Conservation (phyloP, 2,888 invertebrate species). For the Exocentrus adspersus region DNA sequence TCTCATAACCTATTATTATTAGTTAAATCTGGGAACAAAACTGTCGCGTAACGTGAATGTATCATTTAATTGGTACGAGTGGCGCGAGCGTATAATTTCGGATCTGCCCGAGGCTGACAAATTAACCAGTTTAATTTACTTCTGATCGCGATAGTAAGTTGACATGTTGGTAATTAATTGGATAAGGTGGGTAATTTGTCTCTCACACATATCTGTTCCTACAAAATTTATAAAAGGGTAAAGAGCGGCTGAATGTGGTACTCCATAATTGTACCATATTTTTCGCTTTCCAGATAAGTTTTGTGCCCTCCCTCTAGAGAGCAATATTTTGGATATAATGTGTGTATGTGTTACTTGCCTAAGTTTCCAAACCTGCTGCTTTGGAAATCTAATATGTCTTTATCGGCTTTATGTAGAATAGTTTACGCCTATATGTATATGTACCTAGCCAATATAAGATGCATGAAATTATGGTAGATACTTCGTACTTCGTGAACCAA, state of each 20-base stretch:
- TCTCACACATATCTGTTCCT: conserved; percentile 30
- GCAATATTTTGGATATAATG: not conserved
- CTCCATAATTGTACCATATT: not conserved
- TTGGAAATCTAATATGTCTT: too few species aligned
- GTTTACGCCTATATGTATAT: too few species aligned
- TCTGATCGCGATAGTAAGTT: conserved; percentile 57
- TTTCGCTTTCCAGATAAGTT: not conserved
- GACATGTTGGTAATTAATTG: conserved; percentile 52
- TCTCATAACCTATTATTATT: conserved; percentile 38
- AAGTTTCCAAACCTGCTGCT: too few species aligned
- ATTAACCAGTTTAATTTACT: conserved; percentile 58
- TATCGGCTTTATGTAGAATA: too few species aligned
- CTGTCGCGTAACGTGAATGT: conserved; percentile 45
- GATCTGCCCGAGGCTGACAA: conserved; percentile 55
- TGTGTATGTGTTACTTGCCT: too few species aligned
- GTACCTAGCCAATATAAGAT: too few species aligned
- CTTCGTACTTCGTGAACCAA: too few species aligned
- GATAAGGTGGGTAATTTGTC: conserved; percentile 49
- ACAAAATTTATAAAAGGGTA: conserved; percentile 16
- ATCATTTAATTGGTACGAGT: conserved; percentile 50
- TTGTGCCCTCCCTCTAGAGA: not conserved
- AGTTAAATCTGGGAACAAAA: conserved; percentile 40
- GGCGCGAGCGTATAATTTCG: conserved; percentile 46
- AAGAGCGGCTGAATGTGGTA: not conserved
- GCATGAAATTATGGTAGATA: too few species aligned